Evolutionary conservation across 1,140 invertebrate species (phyloP), one percentile per base, ranked within the genome.

Genomic region (Panagrolaimus sp.): DNA sequence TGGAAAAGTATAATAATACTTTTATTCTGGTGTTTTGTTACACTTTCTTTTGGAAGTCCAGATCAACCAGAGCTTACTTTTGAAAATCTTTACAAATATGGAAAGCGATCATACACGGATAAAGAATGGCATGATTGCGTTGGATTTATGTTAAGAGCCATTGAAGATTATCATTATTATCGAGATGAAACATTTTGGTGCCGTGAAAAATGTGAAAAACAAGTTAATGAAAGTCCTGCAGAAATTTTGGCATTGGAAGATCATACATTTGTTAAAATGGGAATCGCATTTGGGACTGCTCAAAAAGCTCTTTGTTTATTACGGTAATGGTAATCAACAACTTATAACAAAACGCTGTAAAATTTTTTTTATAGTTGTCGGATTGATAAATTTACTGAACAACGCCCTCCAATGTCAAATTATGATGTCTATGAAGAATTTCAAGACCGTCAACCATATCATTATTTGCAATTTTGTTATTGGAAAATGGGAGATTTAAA

Each of bases 391-490:
- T 84, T 87, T 67, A 79, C 65, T 74, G 84, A 71, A 84, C 84
- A 74, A 83, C 84, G 83, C 84, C 80, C 75, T 84, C 72, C 82
- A 85, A 82, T 81, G 72, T 76, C 83, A 52, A 85, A 86, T 48
- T 82, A 82, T 52, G 76, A 87, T 9, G 77, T 87, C 3, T 86
- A 87, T 65, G 82, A 84, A 6, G 85, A 88, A 65, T 88, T 91
- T 78, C 81, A 88, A 12, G 78, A 85, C 9, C 82, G 84, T 70
- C 85, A 86, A 73, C 87, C 89, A 6, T 91, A 91, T 84, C 87
- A 89, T 77, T 91, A 90, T 85, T 83, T 91, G 65, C 90, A 91
- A 74, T 85, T 89, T 43, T 90, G 90, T 77, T 90, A 91, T 79
- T 90, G 85, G 78, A 88, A 90, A 88, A 80, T 84, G 71, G 84